A percentile compares a stretch with the other conserved stretches of the same genome.
These are phyloP conservation scores for Mobula hypostoma DNA, from an alignment of 2,113 vertebrate genomes.

Conservation along the genomic window DNA sequence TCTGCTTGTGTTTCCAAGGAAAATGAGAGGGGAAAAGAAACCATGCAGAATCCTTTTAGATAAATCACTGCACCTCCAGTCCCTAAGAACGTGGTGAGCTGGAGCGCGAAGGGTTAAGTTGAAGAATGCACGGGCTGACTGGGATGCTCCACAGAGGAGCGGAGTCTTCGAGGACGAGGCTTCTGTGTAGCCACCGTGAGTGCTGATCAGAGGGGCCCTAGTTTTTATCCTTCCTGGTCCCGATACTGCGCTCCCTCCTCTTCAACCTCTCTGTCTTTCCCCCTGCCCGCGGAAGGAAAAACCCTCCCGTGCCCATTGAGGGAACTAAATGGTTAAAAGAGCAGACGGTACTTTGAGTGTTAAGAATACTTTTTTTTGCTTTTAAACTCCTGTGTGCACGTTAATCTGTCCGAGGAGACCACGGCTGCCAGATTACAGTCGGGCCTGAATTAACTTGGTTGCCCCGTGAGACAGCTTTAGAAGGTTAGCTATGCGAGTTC, in stretches of 20 bases:
- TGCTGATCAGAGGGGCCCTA: not conserved
- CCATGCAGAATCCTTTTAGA: not conserved
- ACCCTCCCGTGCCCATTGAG: too few species aligned
- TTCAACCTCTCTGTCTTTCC: not conserved
- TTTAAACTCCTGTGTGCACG: not conserved
- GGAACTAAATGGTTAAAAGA: not conserved
- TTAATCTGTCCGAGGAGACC: slow-evolving; percentile 3
- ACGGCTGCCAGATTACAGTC: not conserved
- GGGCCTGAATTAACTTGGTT: slow-evolving; percentile 30
- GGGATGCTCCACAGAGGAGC: not conserved
- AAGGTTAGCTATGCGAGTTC: slow-evolving; percentile 32
- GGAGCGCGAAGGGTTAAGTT: not conserved
- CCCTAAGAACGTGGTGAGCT: not conserved
- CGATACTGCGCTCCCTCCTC: not conserved
- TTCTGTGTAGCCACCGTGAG: not conserved
- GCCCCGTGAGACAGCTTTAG: slow-evolving; percentile 32
- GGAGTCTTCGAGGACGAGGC: not conserved
- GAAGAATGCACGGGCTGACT: not conserved
- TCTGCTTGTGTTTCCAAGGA: too few species aligned
- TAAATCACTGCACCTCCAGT: not conserved
- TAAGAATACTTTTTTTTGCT: too few species aligned
- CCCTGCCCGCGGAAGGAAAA: not conserved
- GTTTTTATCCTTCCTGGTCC: not conserved
- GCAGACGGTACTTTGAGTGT: not conserved
- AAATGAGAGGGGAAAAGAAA: too few species aligned